Conservation (phyloP, 2,113 vertebrate species). For the Ammodytes dubius region DNA sequence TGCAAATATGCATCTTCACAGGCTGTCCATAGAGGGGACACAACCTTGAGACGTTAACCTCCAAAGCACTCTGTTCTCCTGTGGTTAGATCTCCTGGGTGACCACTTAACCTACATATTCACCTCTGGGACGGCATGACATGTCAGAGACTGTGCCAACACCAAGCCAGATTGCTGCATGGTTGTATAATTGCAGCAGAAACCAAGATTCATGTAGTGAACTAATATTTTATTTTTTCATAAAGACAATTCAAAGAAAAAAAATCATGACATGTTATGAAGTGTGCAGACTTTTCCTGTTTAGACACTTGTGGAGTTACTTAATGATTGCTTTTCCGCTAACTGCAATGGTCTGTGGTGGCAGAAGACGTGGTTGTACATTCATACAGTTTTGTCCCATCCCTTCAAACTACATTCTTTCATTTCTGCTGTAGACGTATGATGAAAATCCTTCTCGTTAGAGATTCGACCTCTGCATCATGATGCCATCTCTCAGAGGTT, state of each 20-base stretch:
- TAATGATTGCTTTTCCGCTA: constrained; percentile 52
- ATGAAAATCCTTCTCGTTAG: constrained; percentile 21
- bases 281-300: constrained; percentile 22
- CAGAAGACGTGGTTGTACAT: constrained; percentile 29
- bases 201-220: background rate
- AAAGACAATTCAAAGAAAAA: background rate
- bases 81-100: constrained; percentile 25
- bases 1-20: too few relatives aligned
- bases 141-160: constrained; percentile 32
- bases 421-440: constrained; percentile 29
- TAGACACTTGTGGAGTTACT: constrained; percentile 20
- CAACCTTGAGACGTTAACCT: constrained; percentile 51
- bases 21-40: background rate
- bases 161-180: constrained; percentile 19
- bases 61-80: constrained; percentile 28
- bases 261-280: constrained; percentile 17
- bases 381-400: constrained; percentile 38
- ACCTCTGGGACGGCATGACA: constrained; percentile 41
- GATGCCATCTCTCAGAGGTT: constrained; percentile 31
- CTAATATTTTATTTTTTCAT: background rate
- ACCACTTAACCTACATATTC: constrained; percentile 50
- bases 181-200: constrained; percentile 15
- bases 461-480: constrained; percentile 34
- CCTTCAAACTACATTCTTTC: constrained; percentile 16
- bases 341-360: constrained; percentile 25